These are phyloP conservation scores for Channa maculata DNA, from an alignment of 2,113 vertebrate species.

Conservation along the genomic window DNA sequence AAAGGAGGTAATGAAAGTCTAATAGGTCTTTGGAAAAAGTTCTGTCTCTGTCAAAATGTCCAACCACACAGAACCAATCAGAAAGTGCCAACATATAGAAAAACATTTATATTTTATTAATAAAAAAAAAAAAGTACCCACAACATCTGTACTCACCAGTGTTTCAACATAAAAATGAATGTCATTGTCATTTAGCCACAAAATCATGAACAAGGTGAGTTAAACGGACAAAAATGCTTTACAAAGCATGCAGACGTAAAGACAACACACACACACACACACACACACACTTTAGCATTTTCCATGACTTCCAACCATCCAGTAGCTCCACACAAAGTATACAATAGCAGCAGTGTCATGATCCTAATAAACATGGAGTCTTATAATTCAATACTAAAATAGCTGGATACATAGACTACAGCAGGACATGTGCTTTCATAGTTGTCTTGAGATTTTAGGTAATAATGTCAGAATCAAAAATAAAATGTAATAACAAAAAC, in stretches of 20 bases:
- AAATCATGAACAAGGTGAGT: background rate
- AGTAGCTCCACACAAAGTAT: slow-evolving; percentile 33
- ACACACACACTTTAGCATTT: background rate
- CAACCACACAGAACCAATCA: slow-evolving; percentile 68
- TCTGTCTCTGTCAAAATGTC: slow-evolving; percentile 38
- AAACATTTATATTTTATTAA: background rate
- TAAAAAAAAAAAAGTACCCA: background rate
- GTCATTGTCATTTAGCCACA: background rate
- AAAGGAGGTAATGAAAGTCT: slow-evolving; percentile 9
- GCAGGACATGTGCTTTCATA: background rate
- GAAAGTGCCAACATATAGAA: slow-evolving; percentile 41
- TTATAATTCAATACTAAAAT: background rate
- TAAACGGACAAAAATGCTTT: background rate
- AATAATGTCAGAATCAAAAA: background rate
- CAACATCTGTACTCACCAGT: slow-evolving; percentile 4
- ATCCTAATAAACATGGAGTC: slow-evolving; percentile 6
- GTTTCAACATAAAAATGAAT: background rate
- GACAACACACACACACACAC: background rate
- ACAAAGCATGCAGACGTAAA: background rate
- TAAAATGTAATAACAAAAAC: background rate
- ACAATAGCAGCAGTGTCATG: slow-evolving; percentile 42
- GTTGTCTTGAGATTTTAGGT: no score
- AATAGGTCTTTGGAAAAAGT: slow-evolving; percentile 1
- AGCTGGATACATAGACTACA: background rate
- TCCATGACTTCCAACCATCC: background rate